Base-by-base conservation (phyloP, 2,888 invertebrate genomes). In the Macrostomum cliftonense region DNA sequence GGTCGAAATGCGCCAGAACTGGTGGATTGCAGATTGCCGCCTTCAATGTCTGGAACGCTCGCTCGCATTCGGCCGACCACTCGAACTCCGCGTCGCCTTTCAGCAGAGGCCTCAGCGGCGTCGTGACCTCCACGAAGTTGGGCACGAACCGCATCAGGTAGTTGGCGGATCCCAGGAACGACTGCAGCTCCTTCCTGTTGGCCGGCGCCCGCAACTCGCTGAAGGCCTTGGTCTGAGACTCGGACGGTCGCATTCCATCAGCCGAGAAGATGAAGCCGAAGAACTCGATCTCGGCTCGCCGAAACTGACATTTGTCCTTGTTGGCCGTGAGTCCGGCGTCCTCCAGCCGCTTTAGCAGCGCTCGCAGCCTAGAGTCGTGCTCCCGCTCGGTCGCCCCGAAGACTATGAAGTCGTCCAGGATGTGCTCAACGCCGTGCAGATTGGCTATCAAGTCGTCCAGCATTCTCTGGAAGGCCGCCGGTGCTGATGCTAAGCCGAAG, bases 81-180 rank as follows among this genome's bases (percentile, higher is more conserved):
- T 54, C 49, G 45, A 50, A 53, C 39, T 37, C 38, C 12, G 21
- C 48, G 20, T 37, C 13, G 44, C 28, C 49, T 37, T n/a, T 49
- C 20, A 5, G 37, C 39, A 54, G 47, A 46, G 36, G 36, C 12
- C 42, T 45, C 1, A 56, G 47, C 16, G 56, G n/a, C n/a, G n/a
- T n/a, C n/a, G 53, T 49, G 9, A 55, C 53, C 28, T 45, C 52
- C 1, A 53, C 28, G 47, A 50, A 57, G 13, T 46, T 20, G 37
- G 48, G 40, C 12, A 56, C 47, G 50, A 56, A 55, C 17, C 46
- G 43, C 11, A 53, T 47, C 37, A 53, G 57, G 40, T 55, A 57
- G 42, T 54, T 54, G 13, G 53, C 51, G 12, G 54, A 40, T 2
- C 55, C 56, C 17, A 57, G 40, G 45, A 56, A 56, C 20, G 36